Conservation (phyloP, 2,797 vertebrate species). For the Eospalax fontanierii region DNA sequence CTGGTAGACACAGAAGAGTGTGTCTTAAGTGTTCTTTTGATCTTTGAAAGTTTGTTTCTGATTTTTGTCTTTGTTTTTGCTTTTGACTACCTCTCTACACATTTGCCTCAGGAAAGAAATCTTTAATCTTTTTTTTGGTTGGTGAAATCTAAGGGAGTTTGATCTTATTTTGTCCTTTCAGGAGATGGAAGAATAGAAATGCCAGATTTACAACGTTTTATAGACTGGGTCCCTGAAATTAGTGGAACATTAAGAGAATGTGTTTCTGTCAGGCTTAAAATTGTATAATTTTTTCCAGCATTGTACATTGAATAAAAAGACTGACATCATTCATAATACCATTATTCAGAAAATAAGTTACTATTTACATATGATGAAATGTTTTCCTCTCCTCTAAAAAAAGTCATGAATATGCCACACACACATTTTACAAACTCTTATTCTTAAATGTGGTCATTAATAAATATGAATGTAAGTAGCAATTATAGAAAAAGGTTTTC, state of each 20-base stretch:
- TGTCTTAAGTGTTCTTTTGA: neutral
- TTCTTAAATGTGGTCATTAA: neutral
- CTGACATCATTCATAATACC: neutral
- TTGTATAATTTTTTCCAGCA: neutral
- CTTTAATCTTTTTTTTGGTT: neutral
- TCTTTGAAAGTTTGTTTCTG: slow-evolving; percentile 14
- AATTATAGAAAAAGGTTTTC: neutral
- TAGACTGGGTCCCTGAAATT: neutral
- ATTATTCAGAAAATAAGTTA: neutral
- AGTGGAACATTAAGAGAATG: neutral
- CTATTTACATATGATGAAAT: neutral
- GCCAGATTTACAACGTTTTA: neutral
- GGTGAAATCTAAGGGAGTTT: neutral
- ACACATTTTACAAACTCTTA: neutral
- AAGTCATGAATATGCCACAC: neutral
- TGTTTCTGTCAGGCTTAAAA: slow-evolving; percentile 27
- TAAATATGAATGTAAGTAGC: neutral
- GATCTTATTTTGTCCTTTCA: slow-evolving; percentile 48
- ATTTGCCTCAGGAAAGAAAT: neutral
- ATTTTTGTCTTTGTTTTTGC: neutral
- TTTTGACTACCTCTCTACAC: neutral
- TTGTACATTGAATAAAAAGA: slow-evolving; percentile 28
- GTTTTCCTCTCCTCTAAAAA: slow-evolving; percentile 13
- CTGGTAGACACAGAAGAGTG: neutral
- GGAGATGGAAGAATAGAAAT: neutral